Conservation (phyloP, 2,888 invertebrate genomes). For the Sinotaia quadrata region DNA sequence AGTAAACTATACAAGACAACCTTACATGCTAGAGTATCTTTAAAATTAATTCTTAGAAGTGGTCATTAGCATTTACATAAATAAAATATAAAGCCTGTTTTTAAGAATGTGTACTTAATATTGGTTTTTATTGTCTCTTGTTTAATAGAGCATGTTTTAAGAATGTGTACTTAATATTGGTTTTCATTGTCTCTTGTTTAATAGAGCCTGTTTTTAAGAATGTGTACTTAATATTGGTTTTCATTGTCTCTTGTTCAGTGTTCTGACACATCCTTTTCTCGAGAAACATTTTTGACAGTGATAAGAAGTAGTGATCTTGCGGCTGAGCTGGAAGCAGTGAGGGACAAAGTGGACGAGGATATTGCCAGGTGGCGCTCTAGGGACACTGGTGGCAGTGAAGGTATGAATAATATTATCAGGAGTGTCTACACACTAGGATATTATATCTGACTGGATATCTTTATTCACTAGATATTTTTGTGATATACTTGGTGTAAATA, state of each 20-base stretch:
- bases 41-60: too few relatives aligned
- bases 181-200: neutral
- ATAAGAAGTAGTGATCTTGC: conserved; percentile 84
- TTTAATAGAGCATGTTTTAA: neutral
- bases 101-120: neutral
- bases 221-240: neutral
- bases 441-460: too few relatives aligned
- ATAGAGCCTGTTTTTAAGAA: too few relatives aligned
- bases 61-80: too few relatives aligned
- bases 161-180: neutral
- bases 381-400: conserved; percentile 88
- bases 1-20: too few relatives aligned
- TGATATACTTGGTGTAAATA: too few relatives aligned
- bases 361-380: conserved; percentile 82
- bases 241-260: conserved; percentile 77
- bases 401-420: too few relatives aligned
- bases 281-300: conserved; percentile 88
- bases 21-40: too few relatives aligned
- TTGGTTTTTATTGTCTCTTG: neutral
- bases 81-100: too few relatives aligned
- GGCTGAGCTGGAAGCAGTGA: conserved; percentile 85
- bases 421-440: too few relatives aligned
- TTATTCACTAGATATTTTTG: too few relatives aligned
- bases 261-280: conserved; percentile 82
- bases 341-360: conserved; percentile 85